These are phyloP conservation scores for Bubalus kerabau DNA, from an alignment of 2,113 vertebrate species.

Conservation along the genomic window DNA sequence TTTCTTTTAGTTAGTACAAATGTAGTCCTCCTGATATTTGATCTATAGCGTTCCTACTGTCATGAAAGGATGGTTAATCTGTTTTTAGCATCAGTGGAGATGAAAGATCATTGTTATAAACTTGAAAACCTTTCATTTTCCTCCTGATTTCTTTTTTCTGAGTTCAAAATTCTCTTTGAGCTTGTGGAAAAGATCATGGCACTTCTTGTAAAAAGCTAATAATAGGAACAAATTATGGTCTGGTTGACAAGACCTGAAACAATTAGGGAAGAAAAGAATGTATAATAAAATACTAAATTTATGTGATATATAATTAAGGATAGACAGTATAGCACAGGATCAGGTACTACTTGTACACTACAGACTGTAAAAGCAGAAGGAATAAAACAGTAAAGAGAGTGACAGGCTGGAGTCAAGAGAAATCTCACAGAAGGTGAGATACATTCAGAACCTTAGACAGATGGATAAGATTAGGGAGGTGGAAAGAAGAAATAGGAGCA, in stretches of 20 bases:
- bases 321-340: background rate
- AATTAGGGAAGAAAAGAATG: slow-evolving; percentile 31
- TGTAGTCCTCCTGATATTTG: background rate
- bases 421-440: background rate
- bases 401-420: background rate
- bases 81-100: slow-evolving; percentile 1
- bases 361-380: background rate
- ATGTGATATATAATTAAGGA: background rate
- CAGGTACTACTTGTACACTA: background rate
- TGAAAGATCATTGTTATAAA: background rate
- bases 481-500: background rate
- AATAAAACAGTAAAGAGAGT: background rate
- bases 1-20: background rate
- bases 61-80: background rate
- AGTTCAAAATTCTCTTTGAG: background rate
- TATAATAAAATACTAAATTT: background rate
- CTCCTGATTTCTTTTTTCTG: slow-evolving; percentile 17
- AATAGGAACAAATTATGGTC: slow-evolving; percentile 37
- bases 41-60: background rate
- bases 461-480: background rate
- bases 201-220: slow-evolving; percentile 19
- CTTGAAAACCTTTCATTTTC: slow-evolving; percentile 29
- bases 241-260: slow-evolving; percentile 41
- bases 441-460: background rate
- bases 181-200: slow-evolving; percentile 27